Evolutionary conservation across 2,113 vertebrate genomes (phyloP), one percentile per base, ranked within the genome.

Genomic region (Coptodon rendalli): DNA sequence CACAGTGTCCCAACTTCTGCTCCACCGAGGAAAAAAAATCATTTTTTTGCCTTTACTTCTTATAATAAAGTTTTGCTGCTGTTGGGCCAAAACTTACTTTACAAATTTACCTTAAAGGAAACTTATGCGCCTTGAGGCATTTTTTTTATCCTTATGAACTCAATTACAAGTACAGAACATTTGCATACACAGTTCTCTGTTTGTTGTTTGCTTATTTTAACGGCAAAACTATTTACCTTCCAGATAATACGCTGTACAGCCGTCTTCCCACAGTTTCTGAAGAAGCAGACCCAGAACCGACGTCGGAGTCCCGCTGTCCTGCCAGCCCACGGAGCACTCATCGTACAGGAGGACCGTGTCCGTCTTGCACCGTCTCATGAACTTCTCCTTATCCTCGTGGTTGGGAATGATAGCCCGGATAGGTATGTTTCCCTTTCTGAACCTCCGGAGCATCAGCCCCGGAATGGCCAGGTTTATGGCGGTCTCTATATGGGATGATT

Each of bases 341-440:
- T 99, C 99, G 95, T 99, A 99, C 59, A 99, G 96, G 68, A 99
- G 96, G n/a, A 99, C 97, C 0, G 98, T 98, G 94, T 99, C 98
- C 12, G 97, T 98, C 87, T 96, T 97, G 88, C 98, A 99, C 36
- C 98, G 97, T 40, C 97, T 93, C 9, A 97, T 96, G 91, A 99
- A 99, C 89, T 96, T 96, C 88, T 99, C 98, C 38, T 98, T 97
- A 88, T 98, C 97, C 95, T 98, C 97, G 45, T 97, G 97, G 95
- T 97, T 97, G 88, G 98, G 92, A 87, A 99, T 98, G 43, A 99
- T 97, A 27, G 98, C 97, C 83, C 97, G 97, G 68, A 99, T 96
- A 1, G 99, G 98, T 91, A 99, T 96, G 95, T 98, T 99, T 89
- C 98, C 98, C 95, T 98, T 99, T 95, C 97, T 97, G 93, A 99